These are phyloP conservation scores for Morone chrysops DNA, from an alignment of 2,113 vertebrate genomes.

Conservation along the genomic window DNA sequence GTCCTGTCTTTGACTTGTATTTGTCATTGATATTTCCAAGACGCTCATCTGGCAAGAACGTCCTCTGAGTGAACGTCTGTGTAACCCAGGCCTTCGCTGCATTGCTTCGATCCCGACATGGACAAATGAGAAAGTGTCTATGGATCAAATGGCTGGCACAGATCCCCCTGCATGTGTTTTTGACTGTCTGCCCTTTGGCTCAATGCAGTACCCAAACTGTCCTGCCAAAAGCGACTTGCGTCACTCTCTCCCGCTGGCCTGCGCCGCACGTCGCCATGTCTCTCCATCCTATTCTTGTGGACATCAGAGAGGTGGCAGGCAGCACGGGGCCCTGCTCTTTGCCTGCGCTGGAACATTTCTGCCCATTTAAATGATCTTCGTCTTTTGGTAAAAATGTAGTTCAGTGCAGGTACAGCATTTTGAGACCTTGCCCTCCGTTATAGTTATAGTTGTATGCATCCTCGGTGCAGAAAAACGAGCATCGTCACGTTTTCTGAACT, in stretches of 20 bases:
- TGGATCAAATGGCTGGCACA: conserved; percentile 52
- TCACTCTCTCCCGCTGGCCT: conserved; percentile 65
- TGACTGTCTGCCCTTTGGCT: conserved; percentile 72
- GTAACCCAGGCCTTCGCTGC: neutral
- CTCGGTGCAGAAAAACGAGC: too few species aligned
- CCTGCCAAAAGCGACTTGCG: conserved; percentile 69
- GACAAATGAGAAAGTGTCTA: conserved; percentile 36
- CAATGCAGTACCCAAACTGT: conserved; percentile 52
- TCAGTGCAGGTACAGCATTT: too few species aligned
- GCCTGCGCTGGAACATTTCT: neutral
- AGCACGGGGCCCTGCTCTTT: conserved; percentile 14
- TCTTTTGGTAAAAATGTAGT: too few species aligned
- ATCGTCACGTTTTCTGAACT: too few species aligned
- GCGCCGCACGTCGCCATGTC: conserved; percentile 61
- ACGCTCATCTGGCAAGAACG: conserved; percentile 18
- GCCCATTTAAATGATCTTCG: conserved; percentile 4
- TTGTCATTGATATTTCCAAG: conserved; percentile 41
- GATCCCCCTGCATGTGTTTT: conserved; percentile 60
- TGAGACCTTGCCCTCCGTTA: too few species aligned
- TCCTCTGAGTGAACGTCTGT: conserved; percentile 12
- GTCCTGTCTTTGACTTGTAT: conserved; percentile 42
- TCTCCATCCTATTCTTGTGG: conserved; percentile 23
- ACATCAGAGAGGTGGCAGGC: conserved; percentile 41
- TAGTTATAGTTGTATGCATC: too few species aligned
- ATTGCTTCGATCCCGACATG: conserved; percentile 26